Evolutionary conservation across 1,140 invertebrate species (phyloP).

Genomic region (Bombus pyrosoma): DNA sequence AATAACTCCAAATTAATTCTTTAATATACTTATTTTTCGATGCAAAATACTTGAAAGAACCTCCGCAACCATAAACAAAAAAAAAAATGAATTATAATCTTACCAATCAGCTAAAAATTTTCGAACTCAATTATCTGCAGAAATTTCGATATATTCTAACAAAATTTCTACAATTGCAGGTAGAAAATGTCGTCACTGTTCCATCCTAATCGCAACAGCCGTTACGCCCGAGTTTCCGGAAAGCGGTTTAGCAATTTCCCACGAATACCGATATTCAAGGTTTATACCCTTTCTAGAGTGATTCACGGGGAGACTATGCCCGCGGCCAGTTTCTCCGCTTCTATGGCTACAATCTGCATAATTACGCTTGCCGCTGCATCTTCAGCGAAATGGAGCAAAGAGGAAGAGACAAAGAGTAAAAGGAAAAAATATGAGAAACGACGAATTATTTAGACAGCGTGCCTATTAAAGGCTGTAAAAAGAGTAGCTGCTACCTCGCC

Average conservation of each 20-base stretch:
- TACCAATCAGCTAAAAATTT: neutral
- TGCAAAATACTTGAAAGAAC: neutral
- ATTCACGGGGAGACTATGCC: conserved; percentile 59
- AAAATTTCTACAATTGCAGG: neutral
- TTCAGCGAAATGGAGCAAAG: conserved; percentile 15
- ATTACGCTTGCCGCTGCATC: conserved; percentile 53
- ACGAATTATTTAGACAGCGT: conserved; percentile 52
- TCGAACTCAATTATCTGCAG: neutral
- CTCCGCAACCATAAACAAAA: neutral
- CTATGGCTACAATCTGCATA: conserved; percentile 67
- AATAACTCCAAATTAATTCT: too few relatives aligned
- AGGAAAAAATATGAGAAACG: neutral
- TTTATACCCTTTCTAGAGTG: conserved; percentile 57
- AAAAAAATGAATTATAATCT: neutral
- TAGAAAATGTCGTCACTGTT: neutral
- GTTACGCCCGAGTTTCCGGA: conserved; percentile 1
- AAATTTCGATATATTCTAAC: neutral
- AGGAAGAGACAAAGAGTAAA: conserved; percentile 27
- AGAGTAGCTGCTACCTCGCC: conserved; percentile 11
- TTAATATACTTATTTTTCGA: neutral
- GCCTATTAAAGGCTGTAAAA: conserved; percentile 65
- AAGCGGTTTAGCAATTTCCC: conserved; percentile 24
- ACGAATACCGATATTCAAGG: conserved; percentile 37
- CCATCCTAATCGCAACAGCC: neutral
- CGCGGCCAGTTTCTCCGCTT: conserved; percentile 62